Evolutionary conservation across 1,140 invertebrate genomes (phyloP).

Genomic region (Bombus haemorrhoidalis): DNA sequence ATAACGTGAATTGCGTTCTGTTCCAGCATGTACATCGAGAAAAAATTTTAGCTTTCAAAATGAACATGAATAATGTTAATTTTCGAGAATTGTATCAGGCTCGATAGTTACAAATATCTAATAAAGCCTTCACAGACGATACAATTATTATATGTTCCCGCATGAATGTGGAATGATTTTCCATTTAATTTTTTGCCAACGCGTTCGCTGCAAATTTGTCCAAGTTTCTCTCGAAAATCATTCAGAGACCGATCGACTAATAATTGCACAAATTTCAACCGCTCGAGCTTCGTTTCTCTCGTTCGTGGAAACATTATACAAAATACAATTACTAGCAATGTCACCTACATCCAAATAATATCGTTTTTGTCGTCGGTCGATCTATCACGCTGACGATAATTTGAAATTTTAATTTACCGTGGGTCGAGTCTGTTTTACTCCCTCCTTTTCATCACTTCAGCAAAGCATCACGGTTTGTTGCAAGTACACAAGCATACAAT

Average conservation of each 20-base stretch:
- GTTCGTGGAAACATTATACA: background rate
- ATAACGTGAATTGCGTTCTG: no score
- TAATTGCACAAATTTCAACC: background rate
- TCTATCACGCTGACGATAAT: background rate
- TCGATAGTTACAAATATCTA: background rate
- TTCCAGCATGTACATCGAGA: no score
- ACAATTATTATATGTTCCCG: background rate
- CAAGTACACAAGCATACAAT: no score
- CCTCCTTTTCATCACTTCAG: no score
- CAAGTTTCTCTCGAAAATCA: background rate
- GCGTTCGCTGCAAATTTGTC: background rate
- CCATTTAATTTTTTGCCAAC: background rate
- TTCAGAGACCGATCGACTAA: background rate
- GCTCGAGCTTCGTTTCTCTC: background rate
- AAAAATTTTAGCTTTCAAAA: no score
- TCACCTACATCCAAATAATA: background rate
- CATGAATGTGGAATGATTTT: background rate
- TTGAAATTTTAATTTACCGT: no score
- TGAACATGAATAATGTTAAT: background rate
- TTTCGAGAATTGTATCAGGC: background rate
- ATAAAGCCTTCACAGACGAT: background rate
- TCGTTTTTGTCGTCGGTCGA: background rate
- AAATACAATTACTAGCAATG: background rate
- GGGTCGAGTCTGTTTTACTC: no score
- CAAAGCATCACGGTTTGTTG: no score